Conservation (phyloP, 2,888 invertebrate species). For the Melolontha melolontha region DNA sequence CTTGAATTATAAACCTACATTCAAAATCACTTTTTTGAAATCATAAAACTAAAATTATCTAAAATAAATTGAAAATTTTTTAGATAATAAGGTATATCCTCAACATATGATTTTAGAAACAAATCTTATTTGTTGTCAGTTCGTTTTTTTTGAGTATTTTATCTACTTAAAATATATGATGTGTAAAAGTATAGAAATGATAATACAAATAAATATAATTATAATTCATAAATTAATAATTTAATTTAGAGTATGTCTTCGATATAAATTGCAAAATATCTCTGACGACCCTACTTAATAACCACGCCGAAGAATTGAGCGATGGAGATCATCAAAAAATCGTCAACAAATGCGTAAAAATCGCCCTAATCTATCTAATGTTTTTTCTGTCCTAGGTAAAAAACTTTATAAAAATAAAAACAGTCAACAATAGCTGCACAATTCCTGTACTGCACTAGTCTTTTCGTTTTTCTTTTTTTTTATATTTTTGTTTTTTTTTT, state of each 20-base stretch:
- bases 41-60: no score
- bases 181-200: no score
- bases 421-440: slow-evolving; percentile 62
- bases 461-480: slow-evolving; percentile 41
- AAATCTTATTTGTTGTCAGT: no score
- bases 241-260: slow-evolving; percentile 22
- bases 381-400: slow-evolving; percentile 42
- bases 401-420: slow-evolving; percentile 59
- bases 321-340: slow-evolving; percentile 60
- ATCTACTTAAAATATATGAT: no score
- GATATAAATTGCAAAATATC: slow-evolving; percentile 30
- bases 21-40: no score
- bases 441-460: slow-evolving; percentile 59
- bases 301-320: slow-evolving; percentile 57
- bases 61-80: no score
- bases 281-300: slow-evolving; percentile 37
- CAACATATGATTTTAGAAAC: no score
- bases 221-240: neutral
- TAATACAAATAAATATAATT: no score
- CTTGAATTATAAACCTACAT: no score
- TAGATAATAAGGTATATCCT: no score
- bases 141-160: no score
- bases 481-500: slow-evolving; percentile 45
- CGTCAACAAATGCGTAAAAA: slow-evolving; percentile 48
- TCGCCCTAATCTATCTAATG: slow-evolving; percentile 39